phyloP scores from a whole-genome alignment of 2,888 invertebrate genomes.

The Drosophila emarginata region DNA sequence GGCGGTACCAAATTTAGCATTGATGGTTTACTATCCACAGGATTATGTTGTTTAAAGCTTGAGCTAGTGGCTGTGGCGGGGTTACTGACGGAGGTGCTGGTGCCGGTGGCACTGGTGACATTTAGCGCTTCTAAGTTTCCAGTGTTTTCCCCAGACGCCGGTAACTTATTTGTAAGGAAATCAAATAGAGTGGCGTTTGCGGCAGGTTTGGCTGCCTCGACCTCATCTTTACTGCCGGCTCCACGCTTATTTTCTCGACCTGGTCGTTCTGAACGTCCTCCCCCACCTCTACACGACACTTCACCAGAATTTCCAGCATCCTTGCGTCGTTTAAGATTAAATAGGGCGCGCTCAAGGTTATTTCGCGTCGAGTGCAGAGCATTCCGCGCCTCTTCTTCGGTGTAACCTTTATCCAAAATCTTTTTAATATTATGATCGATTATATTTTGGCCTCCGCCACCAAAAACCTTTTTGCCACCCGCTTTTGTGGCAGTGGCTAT shows the following conservation, averaged over 20 bases:
- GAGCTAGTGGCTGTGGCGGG: conserved; percentile 44
- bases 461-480: conserved; percentile 86
- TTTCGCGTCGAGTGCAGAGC: conserved; percentile 88
- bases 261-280: conserved; percentile 42
- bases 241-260: conserved; percentile 70
- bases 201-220: conserved; percentile 87
- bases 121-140: conserved; percentile 7
- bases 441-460: conserved; percentile 87
- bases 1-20: conserved; percentile 9
- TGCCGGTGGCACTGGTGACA: conserved; percentile 11
- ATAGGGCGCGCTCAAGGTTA: conserved; percentile 89
- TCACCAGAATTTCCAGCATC: conserved; percentile 75
- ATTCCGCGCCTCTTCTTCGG: conserved; percentile 89
- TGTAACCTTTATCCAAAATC: conserved; percentile 91
- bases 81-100: conserved; percentile 2
- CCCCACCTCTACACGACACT: conserved; percentile 34
- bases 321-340: conserved; percentile 85
- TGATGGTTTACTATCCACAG: conserved; percentile 33
- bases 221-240: conserved; percentile 84
- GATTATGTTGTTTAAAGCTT: conserved; percentile 35
- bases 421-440: conserved; percentile 90
- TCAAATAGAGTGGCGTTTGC: conserved; percentile 91
- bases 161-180: conserved; percentile 90
- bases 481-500: conserved; percentile 92
- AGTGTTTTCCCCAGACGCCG: conserved; percentile 45